A percentile compares a stretch with the other conserved stretches of the same genome.
These are phyloP conservation scores for Dynastes grantii DNA, from an alignment of 2,888 invertebrate species.

Conservation along the genomic window DNA sequence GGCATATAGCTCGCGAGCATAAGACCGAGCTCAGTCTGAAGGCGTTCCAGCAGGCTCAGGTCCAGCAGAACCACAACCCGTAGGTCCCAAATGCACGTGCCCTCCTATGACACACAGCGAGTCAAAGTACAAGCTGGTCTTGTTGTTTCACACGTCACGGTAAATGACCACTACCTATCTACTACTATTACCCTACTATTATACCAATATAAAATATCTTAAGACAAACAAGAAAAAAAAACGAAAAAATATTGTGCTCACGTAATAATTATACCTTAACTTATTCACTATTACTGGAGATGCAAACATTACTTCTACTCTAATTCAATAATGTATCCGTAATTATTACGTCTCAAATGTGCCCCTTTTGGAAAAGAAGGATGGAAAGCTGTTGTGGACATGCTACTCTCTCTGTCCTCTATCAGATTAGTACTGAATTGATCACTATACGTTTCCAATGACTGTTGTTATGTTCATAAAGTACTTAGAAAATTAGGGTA, in stretches of 20 bases:
- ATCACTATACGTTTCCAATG: constrained; percentile 35
- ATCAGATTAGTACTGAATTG: constrained; percentile 36
- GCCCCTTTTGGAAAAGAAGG: constrained; percentile 1
- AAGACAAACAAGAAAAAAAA: constrained; percentile 25
- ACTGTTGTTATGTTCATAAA: constrained; percentile 44
- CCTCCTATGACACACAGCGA: constrained; percentile 53
- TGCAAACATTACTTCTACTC: constrained; percentile 32
- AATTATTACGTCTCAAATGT: constrained; percentile 37
- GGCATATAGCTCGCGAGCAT: constrained; percentile 93
- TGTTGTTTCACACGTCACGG: constrained; percentile 57
- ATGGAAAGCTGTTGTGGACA: constrained; percentile 26
- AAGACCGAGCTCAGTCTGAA: constrained; percentile 82
- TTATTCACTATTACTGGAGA: constrained; percentile 22
- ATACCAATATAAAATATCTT: constrained; percentile 18
- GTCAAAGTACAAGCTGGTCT: constrained; percentile 65
- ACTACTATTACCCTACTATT: constrained; percentile 7
- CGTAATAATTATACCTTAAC: constrained; percentile 34
- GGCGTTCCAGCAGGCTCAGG: constrained; percentile 75
- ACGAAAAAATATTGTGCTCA: constrained; percentile 39
- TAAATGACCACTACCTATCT: constrained; percentile 42
- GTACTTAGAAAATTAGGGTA: constrained; percentile 49
- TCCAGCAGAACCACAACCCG: constrained; percentile 77
- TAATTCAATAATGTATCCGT: constrained; percentile 3
- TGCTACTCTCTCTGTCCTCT: background rate
- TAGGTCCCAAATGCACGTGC: constrained; percentile 66